Evolutionary conservation across 2,888 invertebrate genomes (phyloP).

Genomic region (Eustalomyia histrio): DNA sequence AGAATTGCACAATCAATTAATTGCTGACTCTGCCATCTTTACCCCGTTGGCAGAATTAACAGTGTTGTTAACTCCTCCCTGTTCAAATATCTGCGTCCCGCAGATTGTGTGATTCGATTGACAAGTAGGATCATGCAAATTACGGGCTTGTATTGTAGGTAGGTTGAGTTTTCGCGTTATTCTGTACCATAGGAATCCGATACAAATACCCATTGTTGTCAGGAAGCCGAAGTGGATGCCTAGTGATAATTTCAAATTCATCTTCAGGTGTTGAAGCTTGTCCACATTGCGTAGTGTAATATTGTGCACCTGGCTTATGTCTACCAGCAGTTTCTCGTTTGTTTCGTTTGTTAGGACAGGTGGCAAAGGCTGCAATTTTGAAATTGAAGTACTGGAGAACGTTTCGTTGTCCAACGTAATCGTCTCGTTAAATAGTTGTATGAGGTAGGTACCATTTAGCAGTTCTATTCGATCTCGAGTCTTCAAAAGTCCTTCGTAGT

Average conservation of each 20-base stretch:
- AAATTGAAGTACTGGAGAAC: not conserved
- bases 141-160: not conserved
- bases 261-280: not conserved
- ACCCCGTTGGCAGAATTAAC: too few relatives aligned
- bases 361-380: not conserved
- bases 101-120: too few relatives aligned
- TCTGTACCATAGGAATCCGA: conserved; percentile 1
- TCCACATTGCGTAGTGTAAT: not conserved
- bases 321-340: not conserved
- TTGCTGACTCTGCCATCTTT: too few relatives aligned
- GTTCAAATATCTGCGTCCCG: too few relatives aligned
- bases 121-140: too few relatives aligned
- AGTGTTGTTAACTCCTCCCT: too few relatives aligned
- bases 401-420: not conserved
- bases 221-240: not conserved
- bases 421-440: not conserved
- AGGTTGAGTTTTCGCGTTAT: conserved; percentile 5
- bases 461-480: too few relatives aligned
- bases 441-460: conserved; percentile 7
- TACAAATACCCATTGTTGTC: not conserved
- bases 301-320: not conserved
- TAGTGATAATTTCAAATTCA: not conserved
- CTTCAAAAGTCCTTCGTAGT: too few relatives aligned
- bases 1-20: too few relatives aligned
- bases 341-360: not conserved